Evolutionary conservation across 64 coral and sea anemone genomes (phyloP).

Genomic region (Montipora sp.): DNA sequence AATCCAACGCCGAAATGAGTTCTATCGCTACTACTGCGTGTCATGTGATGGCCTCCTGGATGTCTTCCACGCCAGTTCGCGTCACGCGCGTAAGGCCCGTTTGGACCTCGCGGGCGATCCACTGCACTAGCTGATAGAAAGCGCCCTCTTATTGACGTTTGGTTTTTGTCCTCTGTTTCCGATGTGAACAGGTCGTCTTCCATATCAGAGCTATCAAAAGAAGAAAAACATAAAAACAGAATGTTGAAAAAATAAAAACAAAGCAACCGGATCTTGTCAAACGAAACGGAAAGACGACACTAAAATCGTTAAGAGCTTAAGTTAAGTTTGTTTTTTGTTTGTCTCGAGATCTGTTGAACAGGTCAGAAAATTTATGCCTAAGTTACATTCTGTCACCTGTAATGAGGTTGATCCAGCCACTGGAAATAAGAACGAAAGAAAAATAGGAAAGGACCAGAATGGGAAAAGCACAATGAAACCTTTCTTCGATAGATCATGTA

Average conservation of each 20-base stretch:
- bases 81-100: slow-evolving; percentile 22
- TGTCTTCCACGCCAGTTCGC: slow-evolving; percentile 19
- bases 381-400: no score
- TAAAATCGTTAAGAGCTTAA: no score
- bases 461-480: background rate
- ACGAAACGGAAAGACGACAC: background rate
- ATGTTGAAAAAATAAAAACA: background rate
- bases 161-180: background rate
- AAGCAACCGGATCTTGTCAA: background rate
- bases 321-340: no score
- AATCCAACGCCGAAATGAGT: background rate
- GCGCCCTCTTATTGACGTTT: slow-evolving; percentile 13
- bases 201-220: slow-evolving; percentile 6
- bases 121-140: slow-evolving; percentile 19
- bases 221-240: background rate
- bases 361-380: no score
- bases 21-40: slow-evolving; percentile 29
- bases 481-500: no score
- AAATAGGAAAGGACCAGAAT: no score
- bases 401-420: no score
- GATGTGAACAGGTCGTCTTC: slow-evolving; percentile 21
- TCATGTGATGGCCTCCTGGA: background rate
- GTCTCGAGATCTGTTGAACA: no score
- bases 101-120: slow-evolving; percentile 1
- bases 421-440: no score